Evolutionary conservation across 2,113 vertebrate species (phyloP).

Genomic region (Chaenocephalus aceratus): DNA sequence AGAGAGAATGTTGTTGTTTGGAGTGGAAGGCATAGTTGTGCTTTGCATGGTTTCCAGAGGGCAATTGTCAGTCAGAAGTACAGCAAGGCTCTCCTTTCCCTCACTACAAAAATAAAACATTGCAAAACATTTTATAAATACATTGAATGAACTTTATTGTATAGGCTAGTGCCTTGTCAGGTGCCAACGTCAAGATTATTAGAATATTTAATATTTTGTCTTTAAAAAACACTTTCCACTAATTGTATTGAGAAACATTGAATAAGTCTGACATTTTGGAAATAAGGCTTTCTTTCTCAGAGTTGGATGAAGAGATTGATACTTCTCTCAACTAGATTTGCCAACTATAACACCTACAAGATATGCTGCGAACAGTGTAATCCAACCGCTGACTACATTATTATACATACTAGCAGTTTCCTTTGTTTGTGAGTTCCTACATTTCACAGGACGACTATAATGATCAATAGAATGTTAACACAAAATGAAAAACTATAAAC

Average conservation of each 20-base stretch:
- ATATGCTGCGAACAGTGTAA: background rate
- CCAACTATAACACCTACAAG: too few relatives aligned
- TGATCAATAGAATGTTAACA: background rate
- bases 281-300: too few relatives aligned
- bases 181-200: too few relatives aligned
- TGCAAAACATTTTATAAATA: background rate
- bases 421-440: too few relatives aligned
- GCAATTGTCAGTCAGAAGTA: constrained; percentile 71
- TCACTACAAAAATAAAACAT: constrained; percentile 46
- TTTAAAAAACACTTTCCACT: too few relatives aligned
- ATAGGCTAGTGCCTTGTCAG: background rate
- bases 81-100: constrained; percentile 50
- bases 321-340: too few relatives aligned
- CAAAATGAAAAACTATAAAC: background rate
- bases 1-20: background rate
- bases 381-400: background rate
- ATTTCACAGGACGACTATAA: background rate
- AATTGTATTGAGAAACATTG: too few relatives aligned
- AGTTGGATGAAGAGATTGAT: too few relatives aligned
- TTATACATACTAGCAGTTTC: background rate
- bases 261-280: too few relatives aligned
- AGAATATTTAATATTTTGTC: too few relatives aligned
- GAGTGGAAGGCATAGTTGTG: background rate
- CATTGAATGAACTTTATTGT: background rate
- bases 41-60: background rate